A percentile compares a stretch with the other conserved stretches of the same genome.
phyloP scores from a whole-genome alignment of 2,797 vertebrate genomes.

The Anguilla megastoma region DNA sequence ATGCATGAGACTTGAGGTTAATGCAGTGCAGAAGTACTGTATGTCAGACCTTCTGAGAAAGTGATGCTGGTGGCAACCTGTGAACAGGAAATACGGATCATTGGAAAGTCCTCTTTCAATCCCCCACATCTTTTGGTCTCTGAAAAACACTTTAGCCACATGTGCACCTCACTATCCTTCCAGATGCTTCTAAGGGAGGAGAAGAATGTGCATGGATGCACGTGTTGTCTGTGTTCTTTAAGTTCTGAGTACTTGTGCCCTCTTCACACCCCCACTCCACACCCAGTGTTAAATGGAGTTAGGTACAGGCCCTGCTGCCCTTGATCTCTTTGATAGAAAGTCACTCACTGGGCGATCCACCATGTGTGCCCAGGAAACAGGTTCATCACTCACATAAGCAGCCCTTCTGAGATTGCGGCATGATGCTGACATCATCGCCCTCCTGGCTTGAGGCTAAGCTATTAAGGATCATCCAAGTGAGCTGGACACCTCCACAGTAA shows the following conservation, averaged over 20 bases:
- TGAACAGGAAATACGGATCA: neutral
- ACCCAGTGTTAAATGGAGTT: neutral
- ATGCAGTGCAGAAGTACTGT: neutral
- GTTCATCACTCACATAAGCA: constrained; percentile 60
- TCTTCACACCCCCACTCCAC: neutral
- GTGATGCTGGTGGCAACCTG: neutral
- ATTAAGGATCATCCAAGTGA: neutral
- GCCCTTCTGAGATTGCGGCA: constrained; percentile 42
- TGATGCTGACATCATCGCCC: constrained; percentile 30
- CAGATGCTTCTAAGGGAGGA: neutral
- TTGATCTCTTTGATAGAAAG: constrained; percentile 9
- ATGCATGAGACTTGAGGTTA: neutral
- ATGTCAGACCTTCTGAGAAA: neutral
- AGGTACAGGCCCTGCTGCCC: neutral
- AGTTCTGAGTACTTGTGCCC: neutral
- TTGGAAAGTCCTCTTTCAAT: neutral
- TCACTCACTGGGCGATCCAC: constrained; percentile 13
- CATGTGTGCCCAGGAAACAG: constrained; percentile 37
- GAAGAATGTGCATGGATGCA: neutral
- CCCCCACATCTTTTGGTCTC: neutral
- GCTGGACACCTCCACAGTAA: constrained; percentile 55
- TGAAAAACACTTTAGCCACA: constrained; percentile 13
- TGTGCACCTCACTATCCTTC: neutral
- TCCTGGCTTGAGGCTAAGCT: constrained; percentile 31
- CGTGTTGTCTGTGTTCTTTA: neutral